A percentile compares a stretch with the other conserved stretches of the same genome.
phyloP scores from a whole-genome alignment of 2,113 vertebrate genomes.

The Orycteropus afer region DNA sequence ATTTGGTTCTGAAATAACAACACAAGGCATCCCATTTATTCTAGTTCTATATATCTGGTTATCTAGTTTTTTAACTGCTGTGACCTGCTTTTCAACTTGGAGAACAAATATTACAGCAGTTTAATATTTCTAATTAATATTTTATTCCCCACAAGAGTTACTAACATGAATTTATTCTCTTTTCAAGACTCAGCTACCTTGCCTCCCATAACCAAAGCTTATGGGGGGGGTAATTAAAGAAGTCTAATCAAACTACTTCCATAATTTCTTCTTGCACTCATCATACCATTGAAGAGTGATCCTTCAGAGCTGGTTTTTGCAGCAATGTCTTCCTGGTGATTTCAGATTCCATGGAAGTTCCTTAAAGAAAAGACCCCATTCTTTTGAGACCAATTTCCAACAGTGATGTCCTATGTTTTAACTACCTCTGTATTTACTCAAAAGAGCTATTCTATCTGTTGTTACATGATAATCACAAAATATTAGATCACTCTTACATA shows the following conservation, averaged over 20 bases:
- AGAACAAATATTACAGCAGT: not conserved
- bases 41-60: not conserved
- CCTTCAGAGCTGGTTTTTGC: not conserved
- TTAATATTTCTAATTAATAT: conserved; percentile 60
- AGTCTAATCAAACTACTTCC: not conserved
- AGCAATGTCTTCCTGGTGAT: not conserved
- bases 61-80: conserved; percentile 7
- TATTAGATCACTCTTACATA: not conserved
- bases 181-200: not conserved
- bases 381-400: not conserved
- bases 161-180: not conserved
- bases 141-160: conserved; percentile 49
- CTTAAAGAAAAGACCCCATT: not conserved
- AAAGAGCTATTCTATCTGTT: not conserved
- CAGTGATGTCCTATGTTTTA: not conserved
- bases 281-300: not conserved
- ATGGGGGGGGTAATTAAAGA: not conserved
- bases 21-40: not conserved
- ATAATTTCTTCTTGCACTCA: not conserved
- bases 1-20: conserved; percentile 4
- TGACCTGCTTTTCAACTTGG: not conserved
- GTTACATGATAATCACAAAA: not conserved
- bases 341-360: not conserved
- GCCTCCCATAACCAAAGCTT: not conserved
- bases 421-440: not conserved